A percentile compares a stretch with the other conserved stretches of the same genome.
These are phyloP conservation scores for Scaptomyza graminum DNA, from an alignment of 1,140 invertebrate genomes.

Conservation along the genomic window DNA sequence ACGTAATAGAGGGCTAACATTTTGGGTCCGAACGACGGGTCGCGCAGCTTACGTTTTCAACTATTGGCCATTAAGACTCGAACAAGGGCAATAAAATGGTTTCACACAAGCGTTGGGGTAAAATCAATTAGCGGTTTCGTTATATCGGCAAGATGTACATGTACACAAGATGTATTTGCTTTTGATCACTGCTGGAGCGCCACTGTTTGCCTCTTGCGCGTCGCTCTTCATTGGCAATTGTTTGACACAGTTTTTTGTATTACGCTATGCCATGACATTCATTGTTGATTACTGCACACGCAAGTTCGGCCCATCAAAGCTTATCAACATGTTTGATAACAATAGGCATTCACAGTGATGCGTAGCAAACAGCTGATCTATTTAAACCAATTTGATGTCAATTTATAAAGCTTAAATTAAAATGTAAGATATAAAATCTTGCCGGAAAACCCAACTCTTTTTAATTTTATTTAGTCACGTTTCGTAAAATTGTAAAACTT, in stretches of 20 bases:
- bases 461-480: no score
- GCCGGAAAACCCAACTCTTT: background rate
- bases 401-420: background rate
- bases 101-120: background rate
- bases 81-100: background rate
- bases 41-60: background rate
- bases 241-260: constrained; percentile 67
- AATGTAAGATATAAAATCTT: background rate
- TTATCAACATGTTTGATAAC: constrained; percentile 50
- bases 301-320: constrained; percentile 37
- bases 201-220: constrained; percentile 42
- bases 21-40: constrained; percentile 11
- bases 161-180: constrained; percentile 52
- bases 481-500: no score
- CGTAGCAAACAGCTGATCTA: constrained; percentile 29
- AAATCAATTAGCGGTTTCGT: constrained; percentile 72
- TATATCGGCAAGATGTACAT: constrained; percentile 51
- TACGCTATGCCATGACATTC: constrained; percentile 59
- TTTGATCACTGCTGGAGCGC: constrained; percentile 50
- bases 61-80: constrained; percentile 23
- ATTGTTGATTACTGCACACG: constrained; percentile 70
- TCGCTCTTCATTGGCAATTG: constrained; percentile 49
- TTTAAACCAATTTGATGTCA: background rate
- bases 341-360: constrained; percentile 31
- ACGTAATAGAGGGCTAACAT: constrained; percentile 88